These are phyloP conservation scores for Enteromius thamalakanensis DNA, from an alignment of 2,797 vertebrate genomes.

Conservation along the genomic window DNA sequence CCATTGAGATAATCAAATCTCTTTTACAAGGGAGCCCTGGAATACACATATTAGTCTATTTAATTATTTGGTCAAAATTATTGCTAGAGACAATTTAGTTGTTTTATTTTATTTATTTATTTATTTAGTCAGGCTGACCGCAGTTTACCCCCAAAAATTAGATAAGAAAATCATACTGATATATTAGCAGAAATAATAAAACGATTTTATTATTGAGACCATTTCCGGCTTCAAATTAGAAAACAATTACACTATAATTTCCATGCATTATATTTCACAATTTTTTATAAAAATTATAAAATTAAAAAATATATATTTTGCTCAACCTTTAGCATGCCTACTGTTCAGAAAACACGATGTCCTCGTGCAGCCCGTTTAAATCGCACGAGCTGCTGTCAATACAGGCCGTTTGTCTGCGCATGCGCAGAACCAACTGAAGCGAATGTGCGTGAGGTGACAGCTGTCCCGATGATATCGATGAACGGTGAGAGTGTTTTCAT, in stretches of 20 bases:
- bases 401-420: constrained; percentile 48
- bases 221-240: not conserved
- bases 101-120: too few relatives aligned
- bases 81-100: not conserved
- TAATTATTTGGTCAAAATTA: not conserved
- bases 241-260: not conserved
- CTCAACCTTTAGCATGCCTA: not conserved
- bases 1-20: too few relatives aligned
- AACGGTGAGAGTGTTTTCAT: constrained; percentile 64
- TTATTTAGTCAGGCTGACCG: too few relatives aligned
- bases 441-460: constrained; percentile 63
- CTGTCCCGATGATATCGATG: constrained; percentile 68
- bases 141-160: too few relatives aligned
- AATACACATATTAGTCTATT: not conserved
- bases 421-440: constrained; percentile 54
- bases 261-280: not conserved
- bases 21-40: too few relatives aligned
- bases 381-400: not conserved
- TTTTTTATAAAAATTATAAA: too few relatives aligned
- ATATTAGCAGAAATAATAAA: not conserved
- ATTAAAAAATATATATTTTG: not conserved
- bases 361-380: not conserved
- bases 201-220: not conserved
- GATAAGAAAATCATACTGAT: not conserved
- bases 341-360: not conserved